A percentile compares a stretch with the other conserved stretches of the same genome.
Evolutionary conservation across 2,113 vertebrate genomes (phyloP).

Genomic region (Laterallus jamaicensis): DNA sequence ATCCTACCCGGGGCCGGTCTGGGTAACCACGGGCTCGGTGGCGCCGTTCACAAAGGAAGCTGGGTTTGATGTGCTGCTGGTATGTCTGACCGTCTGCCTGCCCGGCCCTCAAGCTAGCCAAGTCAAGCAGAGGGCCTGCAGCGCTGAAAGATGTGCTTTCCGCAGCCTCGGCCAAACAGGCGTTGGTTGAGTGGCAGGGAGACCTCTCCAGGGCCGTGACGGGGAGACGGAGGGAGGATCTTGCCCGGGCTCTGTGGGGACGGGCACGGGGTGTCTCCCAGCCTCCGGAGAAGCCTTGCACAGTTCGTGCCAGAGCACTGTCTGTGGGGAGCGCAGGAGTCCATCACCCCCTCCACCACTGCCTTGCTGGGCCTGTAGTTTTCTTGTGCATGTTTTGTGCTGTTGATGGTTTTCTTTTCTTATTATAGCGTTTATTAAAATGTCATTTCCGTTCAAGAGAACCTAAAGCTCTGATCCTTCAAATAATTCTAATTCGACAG

Average conservation of each 20-base stretch:
- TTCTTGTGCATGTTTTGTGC: accelerated
- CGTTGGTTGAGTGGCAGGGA: too few species aligned
- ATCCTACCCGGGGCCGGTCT: neutral
- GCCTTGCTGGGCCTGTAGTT: neutral
- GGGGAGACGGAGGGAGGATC: too few species aligned
- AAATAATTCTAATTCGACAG: neutral
- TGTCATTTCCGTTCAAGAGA: neutral
- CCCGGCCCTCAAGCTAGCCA: neutral
- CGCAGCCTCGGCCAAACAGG: accelerated
- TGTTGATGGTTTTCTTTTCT: neutral
- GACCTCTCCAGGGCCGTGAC: accelerated
- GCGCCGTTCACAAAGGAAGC: accelerated
- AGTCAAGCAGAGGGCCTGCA: too few species aligned
- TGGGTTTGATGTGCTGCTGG: neutral
- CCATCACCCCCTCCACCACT: accelerated
- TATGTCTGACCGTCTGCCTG: neutral
- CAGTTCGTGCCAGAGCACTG: neutral
- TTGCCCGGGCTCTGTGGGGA: neutral
- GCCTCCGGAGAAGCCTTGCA: neutral
- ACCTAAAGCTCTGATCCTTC: neutral
- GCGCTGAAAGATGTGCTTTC: neutral
- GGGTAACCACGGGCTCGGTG: accelerated
- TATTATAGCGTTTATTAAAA: neutral
- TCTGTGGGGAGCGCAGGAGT: accelerated
- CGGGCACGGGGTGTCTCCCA: accelerated